Evolutionary conservation across 2,113 vertebrate species (phyloP).

Genomic region (Cyanocitta stelleri): DNA sequence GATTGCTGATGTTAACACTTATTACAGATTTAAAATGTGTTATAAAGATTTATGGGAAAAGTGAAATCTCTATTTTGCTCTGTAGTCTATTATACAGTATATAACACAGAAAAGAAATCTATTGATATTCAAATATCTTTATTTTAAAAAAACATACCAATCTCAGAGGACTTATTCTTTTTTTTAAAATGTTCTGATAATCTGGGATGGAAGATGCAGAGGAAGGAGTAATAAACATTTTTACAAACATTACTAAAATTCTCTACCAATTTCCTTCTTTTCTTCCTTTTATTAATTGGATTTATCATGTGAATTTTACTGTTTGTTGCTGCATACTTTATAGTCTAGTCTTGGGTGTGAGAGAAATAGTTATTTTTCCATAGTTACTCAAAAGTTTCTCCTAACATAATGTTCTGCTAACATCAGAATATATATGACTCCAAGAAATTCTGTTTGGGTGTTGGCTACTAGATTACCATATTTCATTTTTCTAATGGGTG

Average conservation of each 20-base stretch:
- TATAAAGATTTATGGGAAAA: neutral
- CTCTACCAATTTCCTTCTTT: neutral
- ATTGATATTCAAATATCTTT: neutral
- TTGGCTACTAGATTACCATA: neutral
- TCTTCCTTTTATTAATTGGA: neutral
- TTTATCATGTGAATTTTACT: neutral
- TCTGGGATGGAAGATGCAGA: neutral
- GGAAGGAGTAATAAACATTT: neutral
- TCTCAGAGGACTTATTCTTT: neutral
- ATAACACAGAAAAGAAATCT: neutral
- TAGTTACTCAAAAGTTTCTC: neutral
- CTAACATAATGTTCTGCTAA: neutral
- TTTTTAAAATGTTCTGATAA: neutral
- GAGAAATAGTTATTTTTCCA: neutral
- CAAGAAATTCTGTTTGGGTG: neutral
- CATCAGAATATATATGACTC: neutral
- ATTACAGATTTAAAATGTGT: neutral
- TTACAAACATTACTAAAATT: neutral
- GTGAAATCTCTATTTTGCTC: neutral
- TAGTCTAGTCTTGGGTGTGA: neutral
- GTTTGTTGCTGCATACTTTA: neutral
- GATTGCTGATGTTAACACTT: neutral
- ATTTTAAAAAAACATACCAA: neutral
- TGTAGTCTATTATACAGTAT: neutral
- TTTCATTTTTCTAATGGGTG: neutral